phyloP scores from a whole-genome alignment of 2,797 vertebrate genomes.

The Onychomys arenicola region DNA sequence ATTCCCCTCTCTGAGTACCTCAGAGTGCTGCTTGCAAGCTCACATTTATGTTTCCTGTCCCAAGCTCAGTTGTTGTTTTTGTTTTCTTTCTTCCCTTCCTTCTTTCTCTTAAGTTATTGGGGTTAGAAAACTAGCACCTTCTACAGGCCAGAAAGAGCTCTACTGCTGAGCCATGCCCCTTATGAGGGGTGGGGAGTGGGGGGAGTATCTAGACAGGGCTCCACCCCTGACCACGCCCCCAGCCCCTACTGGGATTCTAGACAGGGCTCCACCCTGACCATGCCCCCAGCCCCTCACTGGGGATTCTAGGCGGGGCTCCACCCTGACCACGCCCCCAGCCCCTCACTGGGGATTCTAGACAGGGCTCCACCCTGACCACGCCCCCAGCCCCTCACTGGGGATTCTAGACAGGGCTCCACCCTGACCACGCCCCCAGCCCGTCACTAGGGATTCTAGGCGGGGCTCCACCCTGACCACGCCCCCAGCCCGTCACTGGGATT shows the following conservation, averaged over 20 bases:
- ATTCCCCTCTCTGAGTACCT: neutral
- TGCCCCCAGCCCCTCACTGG: too few relatives aligned
- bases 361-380: too few relatives aligned
- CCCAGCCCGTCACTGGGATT: neutral
- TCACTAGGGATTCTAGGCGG: too few relatives aligned
- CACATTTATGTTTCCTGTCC: neutral
- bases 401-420: too few relatives aligned
- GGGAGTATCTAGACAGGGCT: neutral
- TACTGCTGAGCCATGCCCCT: neutral
- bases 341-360: too few relatives aligned
- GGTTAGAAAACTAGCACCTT: neutral
- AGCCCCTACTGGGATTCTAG: too few relatives aligned
- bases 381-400: too few relatives aligned
- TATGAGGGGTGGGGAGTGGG: neutral
- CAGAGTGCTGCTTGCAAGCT: neutral
- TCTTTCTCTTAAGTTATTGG: neutral
- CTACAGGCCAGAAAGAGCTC: neutral
- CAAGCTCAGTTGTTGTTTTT: neutral
- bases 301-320: too few relatives aligned
- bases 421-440: neutral
- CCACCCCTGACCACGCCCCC: neutral
- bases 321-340: too few relatives aligned
- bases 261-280: too few relatives aligned
- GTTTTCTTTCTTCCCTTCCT: neutral
- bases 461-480: too few relatives aligned